Percentiles rank a stretch among this genome's conserved stretches.
These are phyloP conservation scores for Philopotamus ludificatus DNA, from an alignment of 1,140 invertebrate species.

Conservation along the genomic window DNA sequence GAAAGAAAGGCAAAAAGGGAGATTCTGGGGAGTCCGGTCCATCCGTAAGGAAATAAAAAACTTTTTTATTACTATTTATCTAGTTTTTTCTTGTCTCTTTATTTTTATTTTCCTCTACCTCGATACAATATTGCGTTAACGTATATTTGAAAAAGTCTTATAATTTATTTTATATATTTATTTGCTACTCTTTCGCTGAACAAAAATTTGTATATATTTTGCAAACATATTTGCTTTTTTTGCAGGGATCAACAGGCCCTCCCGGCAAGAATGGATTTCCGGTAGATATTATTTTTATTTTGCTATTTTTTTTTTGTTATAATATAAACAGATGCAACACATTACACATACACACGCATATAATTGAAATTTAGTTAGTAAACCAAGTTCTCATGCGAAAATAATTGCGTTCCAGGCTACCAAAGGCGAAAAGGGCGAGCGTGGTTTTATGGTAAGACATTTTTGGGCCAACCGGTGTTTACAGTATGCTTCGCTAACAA, in stretches of 20 bases:
- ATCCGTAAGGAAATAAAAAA: slow-evolving; percentile 60
- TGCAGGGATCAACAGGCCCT: slow-evolving; percentile 74
- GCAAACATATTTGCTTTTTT: slow-evolving; percentile 56
- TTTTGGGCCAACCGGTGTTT: slow-evolving; percentile 34
- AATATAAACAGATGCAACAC: slow-evolving; percentile 4
- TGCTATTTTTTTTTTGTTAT: slow-evolving; percentile 30
- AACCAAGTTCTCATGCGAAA: slow-evolving; percentile 9
- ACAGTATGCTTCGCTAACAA: neutral
- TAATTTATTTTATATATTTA: neutral
- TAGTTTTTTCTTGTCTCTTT: slow-evolving; percentile 42
- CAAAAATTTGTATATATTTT: slow-evolving; percentile 30
- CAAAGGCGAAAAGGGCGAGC: slow-evolving; percentile 67
- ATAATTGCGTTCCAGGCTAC: slow-evolving; percentile 61
- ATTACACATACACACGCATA: neutral
- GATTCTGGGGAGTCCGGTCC: slow-evolving; percentile 76
- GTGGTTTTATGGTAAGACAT: slow-evolving; percentile 66
- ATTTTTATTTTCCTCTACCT: slow-evolving; percentile 4
- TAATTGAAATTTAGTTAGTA: neutral
- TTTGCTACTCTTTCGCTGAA: neutral
- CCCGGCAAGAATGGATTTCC: slow-evolving; percentile 86
- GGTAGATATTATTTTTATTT: slow-evolving; percentile 61
- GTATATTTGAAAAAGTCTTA: neutral
- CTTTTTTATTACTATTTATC: slow-evolving; percentile 24
- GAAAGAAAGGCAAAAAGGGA: slow-evolving; percentile 87
- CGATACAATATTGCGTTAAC: neutral